Percentiles rank a stretch among this genome's conserved stretches.
Conservation (phyloP, 1,140 invertebrate genomes). For the Glossosoma conforme region DNA sequence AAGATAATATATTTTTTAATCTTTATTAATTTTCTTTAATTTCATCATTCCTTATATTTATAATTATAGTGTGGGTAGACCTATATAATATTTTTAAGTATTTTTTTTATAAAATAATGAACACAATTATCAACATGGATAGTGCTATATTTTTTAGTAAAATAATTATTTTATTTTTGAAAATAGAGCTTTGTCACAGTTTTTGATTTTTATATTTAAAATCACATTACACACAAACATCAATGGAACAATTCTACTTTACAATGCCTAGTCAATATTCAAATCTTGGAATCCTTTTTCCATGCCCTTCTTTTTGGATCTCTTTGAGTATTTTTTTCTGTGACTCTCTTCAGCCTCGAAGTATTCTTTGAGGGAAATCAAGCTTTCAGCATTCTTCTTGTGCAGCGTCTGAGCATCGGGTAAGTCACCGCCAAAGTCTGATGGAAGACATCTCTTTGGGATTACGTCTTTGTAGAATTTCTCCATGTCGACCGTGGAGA, state of each 20-base stretch:
- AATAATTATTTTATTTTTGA: no score
- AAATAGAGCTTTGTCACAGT: no score
- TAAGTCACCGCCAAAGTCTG: conserved; percentile 41
- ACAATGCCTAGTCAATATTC: conserved; percentile 28
- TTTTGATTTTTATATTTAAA: no score
- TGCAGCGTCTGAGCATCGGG: conserved; percentile 41
- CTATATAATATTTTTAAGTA: no score
- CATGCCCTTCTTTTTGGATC: conserved; percentile 23
- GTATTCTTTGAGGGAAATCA: conserved; percentile 38
- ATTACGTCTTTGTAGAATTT: conserved; percentile 43
- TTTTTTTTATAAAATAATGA: no score
- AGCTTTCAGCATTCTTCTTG: conserved; percentile 39
- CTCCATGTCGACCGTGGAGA: conserved; percentile 40
- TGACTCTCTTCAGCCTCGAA: conserved; percentile 34
- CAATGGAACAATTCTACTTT: no score
- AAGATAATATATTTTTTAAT: no score
- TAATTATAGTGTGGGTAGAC: no score
- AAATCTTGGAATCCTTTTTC: conserved; percentile 24
- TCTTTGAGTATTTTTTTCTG: conserved; percentile 20
- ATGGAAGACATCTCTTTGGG: conserved; percentile 39
- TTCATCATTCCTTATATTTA: no score
- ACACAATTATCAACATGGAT: no score
- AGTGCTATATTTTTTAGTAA: no score
- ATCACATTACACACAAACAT: not conserved
- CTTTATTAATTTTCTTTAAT: no score